Base-by-base conservation (phyloP, 2,888 invertebrate species). In the Temnothorax unifasciatus region DNA sequence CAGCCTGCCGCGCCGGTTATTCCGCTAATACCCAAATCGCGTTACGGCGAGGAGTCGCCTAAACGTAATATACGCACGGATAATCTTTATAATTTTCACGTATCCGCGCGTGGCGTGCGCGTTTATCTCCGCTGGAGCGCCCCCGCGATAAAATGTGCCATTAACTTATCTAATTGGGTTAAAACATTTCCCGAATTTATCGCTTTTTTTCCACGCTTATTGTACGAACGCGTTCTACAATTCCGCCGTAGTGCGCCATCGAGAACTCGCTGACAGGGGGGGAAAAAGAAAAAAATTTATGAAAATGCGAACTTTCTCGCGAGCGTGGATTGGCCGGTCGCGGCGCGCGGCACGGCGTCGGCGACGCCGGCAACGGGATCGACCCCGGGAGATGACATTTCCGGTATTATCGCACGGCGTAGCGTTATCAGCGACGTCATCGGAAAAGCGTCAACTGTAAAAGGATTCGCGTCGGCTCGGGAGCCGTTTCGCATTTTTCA, bases 401-500 rank as follows among this genome's bases (percentile, higher is more conserved):
- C 79, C 79, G 47, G 79, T 59, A 71, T 79, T 79, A 79, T 79
- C 79, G 57, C 47, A n/a, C 57, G 57, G 57, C 69, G 5, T n/a
- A n/a, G 79, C 47, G 71, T 79, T 79, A 79, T 79, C 79, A 38
- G 38, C 71, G 47, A 71, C 79, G 79, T 71, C 71, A 71, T 79
- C 79, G 79, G 71, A 71, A 71, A 79, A 71, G 79, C 79, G 73
- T 79, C 79, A 59, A 71, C 71, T 79, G 79, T 79, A 61, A 79
- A 79, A 71, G 79, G 71, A 79, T 59, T 73, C 79, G 59, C 71
- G 41, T 54, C 25, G 77, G 76, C 66, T 38, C 71, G 79, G 57
- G 77, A 69, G 71, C 44, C 71, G 77, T 89, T 89, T 88, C 88
- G 82, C 87, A 87, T 87, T 85, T 85, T 84, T 85, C 85, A 84